Conservation (phyloP, 2,888 invertebrate genomes). For the Eutolmus rufibarbis region DNA sequence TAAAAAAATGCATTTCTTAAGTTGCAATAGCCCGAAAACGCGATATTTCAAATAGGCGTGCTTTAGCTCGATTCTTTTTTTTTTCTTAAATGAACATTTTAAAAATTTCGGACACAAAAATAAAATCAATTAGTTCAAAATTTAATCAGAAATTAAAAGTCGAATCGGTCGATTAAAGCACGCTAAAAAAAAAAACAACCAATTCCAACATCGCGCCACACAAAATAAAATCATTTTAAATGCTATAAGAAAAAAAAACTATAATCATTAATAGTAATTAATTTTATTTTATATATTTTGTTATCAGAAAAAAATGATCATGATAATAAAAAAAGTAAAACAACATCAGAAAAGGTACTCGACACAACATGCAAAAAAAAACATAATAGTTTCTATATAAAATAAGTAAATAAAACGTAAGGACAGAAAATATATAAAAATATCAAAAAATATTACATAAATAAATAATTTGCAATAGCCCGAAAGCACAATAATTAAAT, state of each 20-base stretch:
- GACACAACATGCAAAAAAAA: background rate
- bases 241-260: background rate
- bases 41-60: background rate
- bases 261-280: too few species aligned
- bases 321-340: background rate
- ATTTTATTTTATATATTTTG: background rate
- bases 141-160: background rate
- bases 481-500: conserved; percentile 38
- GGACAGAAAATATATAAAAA: background rate
- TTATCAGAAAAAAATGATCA: conserved; percentile 13
- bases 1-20: conserved; percentile 14
- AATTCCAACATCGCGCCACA: conserved; percentile 22
- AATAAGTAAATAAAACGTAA: conserved; percentile 19
- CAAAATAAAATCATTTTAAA: background rate
- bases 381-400: conserved; percentile 27
- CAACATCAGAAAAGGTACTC: background rate
- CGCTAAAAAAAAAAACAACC: background rate
- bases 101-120: too few species aligned
- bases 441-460: background rate
- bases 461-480: conserved; percentile 40
- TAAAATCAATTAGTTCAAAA: background rate
- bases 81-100: background rate
- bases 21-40: conserved; percentile 47
- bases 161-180: background rate
- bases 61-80: background rate